These are phyloP conservation scores for Leucoraja ocellata DNA, from an alignment of 2,797 vertebrate species.

Conservation along the genomic window DNA sequence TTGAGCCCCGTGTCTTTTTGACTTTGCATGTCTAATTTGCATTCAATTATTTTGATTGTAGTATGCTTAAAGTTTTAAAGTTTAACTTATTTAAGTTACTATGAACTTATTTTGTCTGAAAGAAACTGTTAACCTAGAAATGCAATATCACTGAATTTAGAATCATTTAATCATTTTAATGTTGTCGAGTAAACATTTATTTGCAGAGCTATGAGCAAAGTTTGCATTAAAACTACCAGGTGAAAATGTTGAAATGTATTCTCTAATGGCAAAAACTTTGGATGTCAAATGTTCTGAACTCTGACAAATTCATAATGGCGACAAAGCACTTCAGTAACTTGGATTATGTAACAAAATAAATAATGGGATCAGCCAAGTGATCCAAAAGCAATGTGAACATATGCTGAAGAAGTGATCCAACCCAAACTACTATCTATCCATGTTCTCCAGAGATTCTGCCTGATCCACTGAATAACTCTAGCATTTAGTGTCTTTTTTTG, in stretches of 20 bases:
- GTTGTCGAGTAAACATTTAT: background rate
- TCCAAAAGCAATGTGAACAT: background rate
- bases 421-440: too few species aligned
- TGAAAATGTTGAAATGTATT: background rate
- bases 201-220: background rate
- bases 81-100: too few species aligned
- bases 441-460: too few species aligned
- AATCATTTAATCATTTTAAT: background rate
- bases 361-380: background rate
- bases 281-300: background rate
- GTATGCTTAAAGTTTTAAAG: too few species aligned
- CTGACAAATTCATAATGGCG: background rate
- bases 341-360: too few species aligned
- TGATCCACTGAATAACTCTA: too few species aligned
- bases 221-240: background rate
- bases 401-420: too few species aligned
- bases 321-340: background rate
- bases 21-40: too few species aligned
- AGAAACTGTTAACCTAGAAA: background rate
- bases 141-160: background rate
- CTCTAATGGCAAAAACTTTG: background rate
- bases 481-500: too few species aligned
- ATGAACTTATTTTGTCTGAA: background rate
- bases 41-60: too few species aligned
- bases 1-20: too few species aligned